These are phyloP conservation scores for Drosophila miranda DNA, from an alignment of 1,140 invertebrate species.

Conservation along the genomic window DNA sequence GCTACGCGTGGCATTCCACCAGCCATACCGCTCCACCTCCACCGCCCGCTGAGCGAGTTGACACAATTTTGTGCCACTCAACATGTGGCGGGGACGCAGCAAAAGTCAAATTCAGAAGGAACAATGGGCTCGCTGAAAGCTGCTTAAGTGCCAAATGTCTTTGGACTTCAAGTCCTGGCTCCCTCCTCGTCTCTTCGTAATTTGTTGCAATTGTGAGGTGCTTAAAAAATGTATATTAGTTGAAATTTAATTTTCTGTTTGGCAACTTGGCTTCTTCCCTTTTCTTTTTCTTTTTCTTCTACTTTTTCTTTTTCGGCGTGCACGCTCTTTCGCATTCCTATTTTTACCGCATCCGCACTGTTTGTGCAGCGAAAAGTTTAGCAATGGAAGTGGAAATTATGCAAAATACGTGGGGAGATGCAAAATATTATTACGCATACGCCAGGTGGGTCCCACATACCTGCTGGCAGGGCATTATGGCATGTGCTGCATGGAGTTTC, in stretches of 20 bases:
- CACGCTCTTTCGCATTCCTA: constrained; percentile 18
- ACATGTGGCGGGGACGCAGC: constrained; percentile 65
- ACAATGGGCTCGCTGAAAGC: constrained; percentile 62
- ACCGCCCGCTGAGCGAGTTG: constrained; percentile 42
- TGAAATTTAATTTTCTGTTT: constrained; percentile 70
- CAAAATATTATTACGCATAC: constrained; percentile 76
- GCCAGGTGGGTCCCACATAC: constrained; percentile 50
- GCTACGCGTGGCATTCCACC: constrained; percentile 64
- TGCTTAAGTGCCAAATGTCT: constrained; percentile 71
- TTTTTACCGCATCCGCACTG: constrained; percentile 35
- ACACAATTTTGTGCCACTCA: constrained; percentile 75
- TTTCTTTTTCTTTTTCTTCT: not conserved
- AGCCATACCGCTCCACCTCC: not conserved
- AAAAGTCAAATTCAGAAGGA: constrained; percentile 53
- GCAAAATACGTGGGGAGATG: constrained; percentile 63
- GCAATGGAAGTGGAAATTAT: constrained; percentile 69
- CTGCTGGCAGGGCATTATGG: constrained; percentile 33
- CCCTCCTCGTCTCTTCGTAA: constrained; percentile 22
- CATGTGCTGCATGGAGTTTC: constrained; percentile 62
- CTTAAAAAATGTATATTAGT: constrained; percentile 71
- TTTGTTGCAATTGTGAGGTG: constrained; percentile 66
- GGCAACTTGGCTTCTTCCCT: constrained; percentile 36
- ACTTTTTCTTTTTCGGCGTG: constrained; percentile 3
- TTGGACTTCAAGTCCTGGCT: constrained; percentile 29
- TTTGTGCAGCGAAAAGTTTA: constrained; percentile 68